Evolutionary conservation across 2,888 invertebrate genomes (phyloP), one percentile per base, ranked within the genome.

Genomic region (Spodoptera exigua): DNA sequence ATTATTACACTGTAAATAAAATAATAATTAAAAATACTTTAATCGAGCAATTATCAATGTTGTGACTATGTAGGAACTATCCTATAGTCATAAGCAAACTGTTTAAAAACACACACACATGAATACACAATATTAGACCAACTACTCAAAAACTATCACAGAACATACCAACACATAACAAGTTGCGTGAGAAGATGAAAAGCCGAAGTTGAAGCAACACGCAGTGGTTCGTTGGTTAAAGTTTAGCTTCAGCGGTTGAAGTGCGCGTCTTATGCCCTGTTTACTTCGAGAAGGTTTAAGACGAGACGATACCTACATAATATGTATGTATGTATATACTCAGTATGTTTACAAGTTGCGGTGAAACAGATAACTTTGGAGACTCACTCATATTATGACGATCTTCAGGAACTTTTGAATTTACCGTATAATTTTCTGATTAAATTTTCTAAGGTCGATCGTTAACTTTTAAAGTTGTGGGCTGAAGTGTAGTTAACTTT

Each of bases 251-350:
- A 54, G 37, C 47, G 16, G 61, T 60, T 60, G 72, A 60, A 69
- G 67, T 60, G 47, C 18, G 66, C 54, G 44, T 41, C 47, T 69
- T 41, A 60, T 55, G 61, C 61, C 61, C 71, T 70, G 67, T 39
- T 66, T 60, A 44, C 44, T 16, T 48, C 21, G 46, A 55, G 35
- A 35, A 68, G 54, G 54, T 71, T 65, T 65, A 66, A 40, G 40
- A 37, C 45, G 47, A n/a, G 27, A 45, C 10, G 49, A 51, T 55
- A 51, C 36, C 17, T 48, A 58, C 48, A 27, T 27, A 27, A 1
- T 27, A 27, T 27, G 9, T 9, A 27, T 1, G 1, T 27, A 27
- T 27, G 5, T 21, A 3, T 21, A 27, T 27, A 27, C 27, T 27
- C 7, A 5, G 51, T 66, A 55, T 32, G 43, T 66, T 41, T 48